Conservation (phyloP, 2,888 invertebrate species). For the Tetrapedia diversipes region DNA sequence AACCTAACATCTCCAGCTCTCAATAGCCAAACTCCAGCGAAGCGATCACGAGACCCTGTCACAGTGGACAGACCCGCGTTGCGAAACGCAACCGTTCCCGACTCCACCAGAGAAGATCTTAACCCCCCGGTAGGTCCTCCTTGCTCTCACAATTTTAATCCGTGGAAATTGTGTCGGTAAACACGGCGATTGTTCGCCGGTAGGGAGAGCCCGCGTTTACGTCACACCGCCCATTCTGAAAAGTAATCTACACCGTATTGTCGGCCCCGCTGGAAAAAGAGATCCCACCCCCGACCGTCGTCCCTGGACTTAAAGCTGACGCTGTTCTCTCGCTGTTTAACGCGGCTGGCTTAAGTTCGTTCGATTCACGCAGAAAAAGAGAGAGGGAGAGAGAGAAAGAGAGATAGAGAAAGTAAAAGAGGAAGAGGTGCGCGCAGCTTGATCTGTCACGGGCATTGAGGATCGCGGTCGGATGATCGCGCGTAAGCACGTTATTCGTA, state of each 20-base stretch:
- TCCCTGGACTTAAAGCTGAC: conserved; percentile 33
- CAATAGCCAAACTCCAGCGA: neutral
- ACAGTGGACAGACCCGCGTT: conserved; percentile 12
- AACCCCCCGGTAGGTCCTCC: conserved; percentile 24
- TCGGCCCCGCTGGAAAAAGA: conserved; percentile 50
- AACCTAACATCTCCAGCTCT: neutral
- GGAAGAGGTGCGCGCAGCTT: conserved; percentile 56
- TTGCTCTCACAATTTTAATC: conserved; percentile 68
- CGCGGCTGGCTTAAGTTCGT: conserved; percentile 57
- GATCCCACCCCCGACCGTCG: conserved; percentile 23
- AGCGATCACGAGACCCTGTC: neutral
- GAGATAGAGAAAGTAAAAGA: neutral
- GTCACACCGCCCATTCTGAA: conserved; percentile 82
- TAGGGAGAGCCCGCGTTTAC: conserved; percentile 77
- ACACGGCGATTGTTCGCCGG: conserved; percentile 77
- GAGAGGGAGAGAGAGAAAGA: neutral
- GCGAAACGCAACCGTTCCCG: conserved; percentile 19
- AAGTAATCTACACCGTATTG: conserved; percentile 82
- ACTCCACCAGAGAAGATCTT: conserved; percentile 20
- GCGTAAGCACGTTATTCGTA: conserved; percentile 82
- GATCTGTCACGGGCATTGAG: conserved; percentile 71
- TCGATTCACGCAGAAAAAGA: conserved; percentile 53
- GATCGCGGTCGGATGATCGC: conserved; percentile 80
- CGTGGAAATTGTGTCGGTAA: conserved; percentile 81
- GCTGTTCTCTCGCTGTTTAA: conserved; percentile 58